phyloP scores from a whole-genome alignment of 2,113 vertebrate genomes.

The Oryzias celebensis region DNA sequence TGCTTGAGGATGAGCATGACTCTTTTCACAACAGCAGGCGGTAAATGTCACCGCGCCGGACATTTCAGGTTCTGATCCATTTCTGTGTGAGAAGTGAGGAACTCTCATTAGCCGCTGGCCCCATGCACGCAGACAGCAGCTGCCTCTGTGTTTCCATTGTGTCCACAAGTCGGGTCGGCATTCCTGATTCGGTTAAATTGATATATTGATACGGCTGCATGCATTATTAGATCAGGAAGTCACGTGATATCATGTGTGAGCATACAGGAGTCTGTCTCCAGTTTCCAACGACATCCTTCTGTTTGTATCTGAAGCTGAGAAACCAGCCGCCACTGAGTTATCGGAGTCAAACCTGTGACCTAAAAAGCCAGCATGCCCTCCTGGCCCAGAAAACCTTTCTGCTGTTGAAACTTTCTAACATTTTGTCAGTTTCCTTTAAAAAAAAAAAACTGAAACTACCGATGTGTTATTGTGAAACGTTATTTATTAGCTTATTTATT shows the following conservation, averaged over 20 bases:
- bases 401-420: too few species aligned
- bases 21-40: constrained; percentile 49
- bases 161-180: constrained; percentile 21
- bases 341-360: constrained; percentile 18
- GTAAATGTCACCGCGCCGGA: constrained; percentile 27
- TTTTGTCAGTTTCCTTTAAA: neutral
- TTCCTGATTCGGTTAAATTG: constrained; percentile 33
- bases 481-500: too few species aligned
- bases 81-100: constrained; percentile 46
- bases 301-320: constrained; percentile 24
- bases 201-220: constrained; percentile 7
- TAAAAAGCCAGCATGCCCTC: constrained; percentile 15
- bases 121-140: constrained; percentile 8
- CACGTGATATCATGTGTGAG: constrained; percentile 15
- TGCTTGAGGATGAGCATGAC: constrained; percentile 67
- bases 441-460: neutral
- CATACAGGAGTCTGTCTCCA: neutral
- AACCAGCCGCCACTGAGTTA: constrained; percentile 3
- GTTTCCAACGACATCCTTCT: constrained; percentile 5
- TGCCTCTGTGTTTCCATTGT: constrained; percentile 18
- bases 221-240: constrained; percentile 45
- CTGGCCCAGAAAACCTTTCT: constrained; percentile 12
- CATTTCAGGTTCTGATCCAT: constrained; percentile 65
- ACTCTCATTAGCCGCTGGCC: constrained; percentile 13
- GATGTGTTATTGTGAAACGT: too few species aligned